Conservation (phyloP, 1,140 invertebrate species). For the Drosophila kikkawai region DNA sequence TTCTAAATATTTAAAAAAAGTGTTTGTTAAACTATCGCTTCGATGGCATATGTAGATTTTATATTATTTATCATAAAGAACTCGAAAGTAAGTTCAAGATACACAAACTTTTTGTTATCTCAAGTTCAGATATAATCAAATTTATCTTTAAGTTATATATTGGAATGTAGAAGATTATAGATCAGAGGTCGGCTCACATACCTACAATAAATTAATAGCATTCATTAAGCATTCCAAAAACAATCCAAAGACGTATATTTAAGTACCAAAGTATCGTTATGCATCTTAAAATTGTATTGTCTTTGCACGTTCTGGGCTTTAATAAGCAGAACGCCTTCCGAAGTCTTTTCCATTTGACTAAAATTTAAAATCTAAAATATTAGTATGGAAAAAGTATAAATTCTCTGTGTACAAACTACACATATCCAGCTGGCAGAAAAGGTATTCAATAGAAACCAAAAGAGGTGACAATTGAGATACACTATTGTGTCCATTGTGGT, state of each 20-base stretch:
- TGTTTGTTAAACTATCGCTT: too few species aligned
- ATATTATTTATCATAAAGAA: too few species aligned
- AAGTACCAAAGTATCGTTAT: background rate
- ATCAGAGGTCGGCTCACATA: background rate
- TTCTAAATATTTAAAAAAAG: too few species aligned
- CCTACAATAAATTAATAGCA: background rate
- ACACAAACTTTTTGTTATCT: background rate
- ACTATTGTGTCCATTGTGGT: background rate
- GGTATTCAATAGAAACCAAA: conserved; percentile 18
- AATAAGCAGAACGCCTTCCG: background rate
- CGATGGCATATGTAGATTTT: too few species aligned
- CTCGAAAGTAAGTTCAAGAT: background rate
- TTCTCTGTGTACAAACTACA: background rate
- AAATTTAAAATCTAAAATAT: background rate
- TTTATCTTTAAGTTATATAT: background rate
- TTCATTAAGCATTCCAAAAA: background rate
- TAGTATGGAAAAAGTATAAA: background rate
- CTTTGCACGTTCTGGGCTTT: background rate
- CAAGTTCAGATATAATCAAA: background rate
- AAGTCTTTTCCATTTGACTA: background rate
- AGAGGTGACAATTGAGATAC: conserved; percentile 24
- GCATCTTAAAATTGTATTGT: background rate
- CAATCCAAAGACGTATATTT: background rate
- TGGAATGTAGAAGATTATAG: background rate
- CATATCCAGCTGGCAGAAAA: background rate